Evolutionary conservation across 2,888 invertebrate species (phyloP), one percentile per base, ranked within the genome.

Genomic region (Cephonodes hylas): DNA sequence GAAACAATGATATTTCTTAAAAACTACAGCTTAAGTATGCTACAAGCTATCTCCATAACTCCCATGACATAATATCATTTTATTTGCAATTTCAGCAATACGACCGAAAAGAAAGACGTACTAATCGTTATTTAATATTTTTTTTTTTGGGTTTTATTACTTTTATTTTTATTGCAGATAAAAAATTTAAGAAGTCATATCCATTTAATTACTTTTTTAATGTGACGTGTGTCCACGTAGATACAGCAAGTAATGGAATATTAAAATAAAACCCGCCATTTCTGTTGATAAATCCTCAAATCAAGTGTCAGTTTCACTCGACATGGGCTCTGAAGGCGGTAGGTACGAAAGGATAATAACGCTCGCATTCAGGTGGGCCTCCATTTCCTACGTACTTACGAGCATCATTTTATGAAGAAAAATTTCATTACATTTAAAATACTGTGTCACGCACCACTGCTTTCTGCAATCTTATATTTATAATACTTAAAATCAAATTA

Each of bases 301-400:
- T 76, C 70, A 76, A 70, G 74, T 71, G 76, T 76, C 76, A 75
- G 63, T 66, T 75, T 71, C 75, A 74, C 70, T 62, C 67, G 74
- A 76, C 70, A 67, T 71, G 75, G 75, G 75, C 75, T 64, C 63
- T 66, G 66, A 71, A 59, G 59, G 62, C 63, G 68, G 71, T 68
- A 62, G 46, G 46, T 31, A 31, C 31, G 31, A 45, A 70, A 64
- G 63, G 65, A 70, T 71, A 72, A 74, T 70, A 73, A 69, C 65
- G 64, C 64, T 64, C 63, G 59, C 63, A 66, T 67, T 65, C 63
- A 59, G 63, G 58, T 58, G 62, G 46, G 63, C 60, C 56, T 64
- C 65, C 63, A 63, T 65, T 22, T n/a, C 20, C 18, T 59, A 25
- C 44, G 31, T 59, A 25, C 44, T 27, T 44, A 44, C 23, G 18